phyloP scores from a whole-genome alignment of 2,797 vertebrate genomes.

The Fratercula arctica region DNA sequence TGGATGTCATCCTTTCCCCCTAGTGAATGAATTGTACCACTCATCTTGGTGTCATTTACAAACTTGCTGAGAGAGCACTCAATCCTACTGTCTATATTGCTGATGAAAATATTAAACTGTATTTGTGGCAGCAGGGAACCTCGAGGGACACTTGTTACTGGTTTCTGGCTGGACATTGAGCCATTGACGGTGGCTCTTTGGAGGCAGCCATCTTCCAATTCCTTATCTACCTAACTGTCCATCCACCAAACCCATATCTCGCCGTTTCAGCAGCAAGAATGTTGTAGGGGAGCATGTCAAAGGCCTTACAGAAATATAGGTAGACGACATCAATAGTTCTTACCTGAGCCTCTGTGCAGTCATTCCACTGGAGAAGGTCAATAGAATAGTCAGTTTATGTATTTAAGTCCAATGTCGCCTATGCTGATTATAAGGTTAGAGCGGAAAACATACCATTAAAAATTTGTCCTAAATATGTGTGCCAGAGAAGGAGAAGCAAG shows the following conservation, averaged over 20 bases:
- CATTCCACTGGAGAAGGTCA: not conserved
- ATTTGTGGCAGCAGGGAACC: not conserved
- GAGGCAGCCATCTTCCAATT: not conserved
- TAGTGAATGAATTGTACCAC: not conserved
- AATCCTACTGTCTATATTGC: not conserved
- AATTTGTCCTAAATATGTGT: not conserved
- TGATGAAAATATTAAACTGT: not conserved
- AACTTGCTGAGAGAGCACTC: not conserved
- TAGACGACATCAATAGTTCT: not conserved
- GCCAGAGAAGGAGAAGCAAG: not conserved
- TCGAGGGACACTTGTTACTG: not conserved
- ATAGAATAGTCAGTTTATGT: not conserved
- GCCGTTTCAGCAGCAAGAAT: not conserved
- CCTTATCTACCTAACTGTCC: not conserved
- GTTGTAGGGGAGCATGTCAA: not conserved
- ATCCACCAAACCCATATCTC: not conserved
- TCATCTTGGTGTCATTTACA: not conserved
- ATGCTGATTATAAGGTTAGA: not conserved
- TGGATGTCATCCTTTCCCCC: not conserved
- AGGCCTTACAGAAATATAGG: not conserved
- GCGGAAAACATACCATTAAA: not conserved
- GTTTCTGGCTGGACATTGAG: not conserved
- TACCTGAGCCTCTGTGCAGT: not conserved
- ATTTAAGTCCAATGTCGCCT: not conserved
- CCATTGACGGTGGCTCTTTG: not conserved